These are phyloP conservation scores for Meiosimyza platycephala DNA, from an alignment of 2,888 invertebrate species.

Conservation along the genomic window DNA sequence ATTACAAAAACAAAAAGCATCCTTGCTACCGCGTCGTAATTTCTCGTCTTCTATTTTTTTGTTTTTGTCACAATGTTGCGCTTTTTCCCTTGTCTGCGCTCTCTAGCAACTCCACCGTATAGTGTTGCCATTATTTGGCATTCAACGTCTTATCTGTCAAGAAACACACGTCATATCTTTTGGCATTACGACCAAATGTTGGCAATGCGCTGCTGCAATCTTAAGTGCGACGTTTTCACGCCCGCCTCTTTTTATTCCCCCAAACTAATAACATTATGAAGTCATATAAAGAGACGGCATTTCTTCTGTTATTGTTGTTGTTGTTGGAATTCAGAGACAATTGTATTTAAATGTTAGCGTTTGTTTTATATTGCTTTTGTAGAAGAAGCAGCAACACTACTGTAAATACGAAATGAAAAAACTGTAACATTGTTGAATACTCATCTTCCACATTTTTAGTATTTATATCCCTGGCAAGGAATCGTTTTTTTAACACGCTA, in stretches of 20 bases:
- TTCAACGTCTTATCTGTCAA: slow-evolving; percentile 58
- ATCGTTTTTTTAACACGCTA: neutral
- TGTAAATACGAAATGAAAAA: neutral
- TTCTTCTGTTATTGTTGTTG: neutral
- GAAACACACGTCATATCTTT: slow-evolving; percentile 57
- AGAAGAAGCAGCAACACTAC: slow-evolving; percentile 16
- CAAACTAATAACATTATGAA: too few species aligned
- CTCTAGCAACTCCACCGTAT: too few species aligned
- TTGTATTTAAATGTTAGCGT: slow-evolving; percentile 41
- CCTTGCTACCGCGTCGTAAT: neutral
- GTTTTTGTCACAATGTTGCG: slow-evolving; percentile 16
- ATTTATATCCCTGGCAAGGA: slow-evolving; percentile 18
- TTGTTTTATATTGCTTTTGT: slow-evolving; percentile 37
- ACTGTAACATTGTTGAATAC: neutral
- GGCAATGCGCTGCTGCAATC: slow-evolving; percentile 18
- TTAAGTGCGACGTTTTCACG: slow-evolving; percentile 6
- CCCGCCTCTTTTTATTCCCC: neutral
- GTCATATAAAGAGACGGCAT: too few species aligned
- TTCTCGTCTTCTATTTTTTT: neutral
- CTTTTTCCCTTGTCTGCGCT: slow-evolving; percentile 13
- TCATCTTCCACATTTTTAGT: slow-evolving; percentile 17
- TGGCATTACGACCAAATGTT: slow-evolving; percentile 38
- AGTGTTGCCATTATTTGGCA: slow-evolving; percentile 34
- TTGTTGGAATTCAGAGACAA: slow-evolving; percentile 30
- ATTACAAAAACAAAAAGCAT: neutral